phyloP scores from a whole-genome alignment of 2,888 invertebrate species.

The Mesoligia furuncula region DNA sequence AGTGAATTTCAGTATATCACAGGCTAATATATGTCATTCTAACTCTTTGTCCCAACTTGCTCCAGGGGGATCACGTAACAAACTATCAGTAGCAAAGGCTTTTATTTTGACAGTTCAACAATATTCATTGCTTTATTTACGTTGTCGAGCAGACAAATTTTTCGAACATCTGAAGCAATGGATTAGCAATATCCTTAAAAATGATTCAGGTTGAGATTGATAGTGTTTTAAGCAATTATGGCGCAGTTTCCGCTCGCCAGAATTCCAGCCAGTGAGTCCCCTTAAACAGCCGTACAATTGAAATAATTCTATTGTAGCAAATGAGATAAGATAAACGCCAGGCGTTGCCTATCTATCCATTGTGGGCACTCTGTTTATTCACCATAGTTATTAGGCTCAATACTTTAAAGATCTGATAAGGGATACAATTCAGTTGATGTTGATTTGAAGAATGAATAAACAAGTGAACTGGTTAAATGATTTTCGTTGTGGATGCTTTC shows the following conservation, averaged over 20 bases:
- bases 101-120: neutral
- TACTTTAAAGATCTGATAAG: conserved; percentile 46
- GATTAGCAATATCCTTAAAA: no score
- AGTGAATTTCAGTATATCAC: neutral
- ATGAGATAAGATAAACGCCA: conserved; percentile 70
- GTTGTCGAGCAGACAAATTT: no score
- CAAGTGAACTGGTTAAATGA: neutral
- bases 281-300: conserved; percentile 64
- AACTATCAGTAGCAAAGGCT: no score
- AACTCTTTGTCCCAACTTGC: neutral
- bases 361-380: conserved; percentile 51
- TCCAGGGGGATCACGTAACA: neutral
- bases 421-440: conserved; percentile 22
- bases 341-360: conserved; percentile 52
- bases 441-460: conserved; percentile 36
- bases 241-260: neutral
- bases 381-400: conserved; percentile 38
- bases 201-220: no score
- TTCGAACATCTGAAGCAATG: no score
- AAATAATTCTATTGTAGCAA: conserved; percentile 69
- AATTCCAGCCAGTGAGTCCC: conserved; percentile 19
- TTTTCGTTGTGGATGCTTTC: neutral
- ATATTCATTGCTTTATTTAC: no score
- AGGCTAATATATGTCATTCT: neutral
- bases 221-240: no score